Evolutionary conservation across 2,888 invertebrate genomes (phyloP).

Genomic region (Thyatira batis): DNA sequence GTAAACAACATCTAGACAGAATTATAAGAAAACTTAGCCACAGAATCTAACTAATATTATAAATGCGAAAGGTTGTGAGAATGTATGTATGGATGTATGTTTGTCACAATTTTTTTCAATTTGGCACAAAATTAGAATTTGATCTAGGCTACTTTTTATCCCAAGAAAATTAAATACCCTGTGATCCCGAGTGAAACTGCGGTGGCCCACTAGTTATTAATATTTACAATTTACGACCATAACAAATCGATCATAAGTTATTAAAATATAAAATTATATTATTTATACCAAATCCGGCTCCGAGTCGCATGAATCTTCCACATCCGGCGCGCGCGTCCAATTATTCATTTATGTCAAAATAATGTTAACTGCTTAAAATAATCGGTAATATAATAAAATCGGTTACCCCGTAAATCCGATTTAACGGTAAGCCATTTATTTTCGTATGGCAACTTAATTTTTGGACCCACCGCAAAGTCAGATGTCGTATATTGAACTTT

Average conservation of each 20-base stretch:
- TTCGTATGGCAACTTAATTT: constrained; percentile 4
- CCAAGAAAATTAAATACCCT: too few relatives aligned
- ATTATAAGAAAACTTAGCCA: too few relatives aligned
- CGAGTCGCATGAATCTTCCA: constrained; percentile 61
- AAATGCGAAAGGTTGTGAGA: too few relatives aligned
- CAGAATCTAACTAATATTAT: too few relatives aligned
- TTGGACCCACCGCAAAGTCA: background rate
- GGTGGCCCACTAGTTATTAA: too few relatives aligned
- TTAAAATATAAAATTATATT: constrained; percentile 46
- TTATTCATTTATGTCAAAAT: constrained; percentile 76
- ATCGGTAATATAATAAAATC: constrained; percentile 33
- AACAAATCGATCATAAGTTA: background rate
- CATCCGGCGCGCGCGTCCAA: constrained; percentile 69
- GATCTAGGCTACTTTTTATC: too few relatives aligned
- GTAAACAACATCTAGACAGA: too few relatives aligned
- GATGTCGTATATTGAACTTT: too few relatives aligned
- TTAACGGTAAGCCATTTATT: constrained; percentile 6
- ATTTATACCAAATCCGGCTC: constrained; percentile 52
- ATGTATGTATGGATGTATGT: too few relatives aligned
- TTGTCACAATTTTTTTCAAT: too few relatives aligned
- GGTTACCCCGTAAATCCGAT: constrained; percentile 17
- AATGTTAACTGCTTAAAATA: constrained; percentile 63
- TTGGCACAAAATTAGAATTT: too few relatives aligned
- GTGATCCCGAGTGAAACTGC: too few relatives aligned
- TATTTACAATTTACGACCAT: background rate